These are phyloP conservation scores for Loxodonta africana DNA, from an alignment of 2,113 vertebrate genomes.

Conservation along the genomic window DNA sequence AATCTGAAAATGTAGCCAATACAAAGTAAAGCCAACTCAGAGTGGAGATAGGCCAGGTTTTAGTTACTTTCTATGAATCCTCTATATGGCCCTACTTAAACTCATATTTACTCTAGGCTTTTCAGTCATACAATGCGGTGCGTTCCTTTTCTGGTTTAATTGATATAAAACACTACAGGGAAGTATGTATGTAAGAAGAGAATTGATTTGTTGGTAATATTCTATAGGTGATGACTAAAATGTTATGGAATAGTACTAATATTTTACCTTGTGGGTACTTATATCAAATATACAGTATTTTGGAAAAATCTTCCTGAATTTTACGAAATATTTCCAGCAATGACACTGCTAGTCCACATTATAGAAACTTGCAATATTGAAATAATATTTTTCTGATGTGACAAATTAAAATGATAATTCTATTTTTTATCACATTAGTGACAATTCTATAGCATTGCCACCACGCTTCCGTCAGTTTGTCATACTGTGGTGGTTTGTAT, in stretches of 20 bases:
- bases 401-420: background rate
- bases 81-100: background rate
- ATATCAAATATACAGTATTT: background rate
- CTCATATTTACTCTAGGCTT: background rate
- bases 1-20: conserved; percentile 14
- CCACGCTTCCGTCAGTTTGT: too few relatives aligned
- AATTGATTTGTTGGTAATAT: background rate
- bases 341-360: background rate
- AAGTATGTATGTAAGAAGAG: background rate
- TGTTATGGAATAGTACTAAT: background rate
- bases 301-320: background rate
- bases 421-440: background rate
- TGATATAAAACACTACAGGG: background rate
- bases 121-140: background rate
- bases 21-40: background rate
- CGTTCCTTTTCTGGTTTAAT: background rate
- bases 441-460: background rate
- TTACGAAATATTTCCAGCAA: background rate
- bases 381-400: background rate
- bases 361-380: background rate
- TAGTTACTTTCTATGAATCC: background rate
- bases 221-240: background rate
- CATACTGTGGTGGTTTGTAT: too few relatives aligned
- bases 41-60: background rate
- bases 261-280: background rate